These are phyloP conservation scores for Cyprinodon tularosa DNA, from an alignment of 2,113 vertebrate genomes.

Conservation along the genomic window DNA sequence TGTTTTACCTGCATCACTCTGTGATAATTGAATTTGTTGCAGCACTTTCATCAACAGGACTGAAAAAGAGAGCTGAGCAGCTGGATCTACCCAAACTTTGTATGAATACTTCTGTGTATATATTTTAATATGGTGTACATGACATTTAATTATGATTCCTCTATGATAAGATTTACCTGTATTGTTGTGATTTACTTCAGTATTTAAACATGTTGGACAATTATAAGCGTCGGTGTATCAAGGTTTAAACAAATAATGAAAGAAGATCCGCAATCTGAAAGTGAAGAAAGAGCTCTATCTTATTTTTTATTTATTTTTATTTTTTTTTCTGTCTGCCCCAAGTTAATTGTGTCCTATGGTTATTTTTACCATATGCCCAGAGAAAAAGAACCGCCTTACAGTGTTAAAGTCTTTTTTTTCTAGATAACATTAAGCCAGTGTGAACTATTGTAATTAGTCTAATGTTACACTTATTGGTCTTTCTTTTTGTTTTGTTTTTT, in stretches of 20 bases:
- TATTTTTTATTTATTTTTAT: not conserved
- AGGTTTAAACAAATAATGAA: slow-evolving; percentile 76
- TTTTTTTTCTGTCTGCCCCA: slow-evolving; percentile 62
- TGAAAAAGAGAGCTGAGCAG: slow-evolving; percentile 72
- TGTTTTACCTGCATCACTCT: slow-evolving; percentile 54
- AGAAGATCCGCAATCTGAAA: slow-evolving; percentile 70
- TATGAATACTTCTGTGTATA: slow-evolving; percentile 82
- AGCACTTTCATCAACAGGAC: slow-evolving; percentile 60
- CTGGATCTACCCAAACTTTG: slow-evolving; percentile 72
- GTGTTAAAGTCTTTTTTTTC: slow-evolving; percentile 74
- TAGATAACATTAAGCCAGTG: slow-evolving; percentile 74
- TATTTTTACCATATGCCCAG: slow-evolving; percentile 69
- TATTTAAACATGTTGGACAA: slow-evolving; percentile 80
- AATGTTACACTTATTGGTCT: slow-evolving; percentile 78
- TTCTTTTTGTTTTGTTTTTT: slow-evolving; percentile 61
- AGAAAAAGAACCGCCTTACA: slow-evolving; percentile 59
- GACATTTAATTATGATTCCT: slow-evolving; percentile 80
- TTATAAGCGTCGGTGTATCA: slow-evolving; percentile 77
- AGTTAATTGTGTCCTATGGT: slow-evolving; percentile 77
- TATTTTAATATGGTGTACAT: slow-evolving; percentile 86
- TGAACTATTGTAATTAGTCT: slow-evolving; percentile 78
- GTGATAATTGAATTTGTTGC: slow-evolving; percentile 66
- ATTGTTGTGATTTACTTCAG: slow-evolving; percentile 83
- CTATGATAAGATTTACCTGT: slow-evolving; percentile 80
- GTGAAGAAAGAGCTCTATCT: slow-evolving; percentile 21